A percentile compares a stretch with the other conserved stretches of the same genome.
These are phyloP conservation scores for Congeria kusceri DNA, from an alignment of 2,888 invertebrate species.

Conservation along the genomic window DNA sequence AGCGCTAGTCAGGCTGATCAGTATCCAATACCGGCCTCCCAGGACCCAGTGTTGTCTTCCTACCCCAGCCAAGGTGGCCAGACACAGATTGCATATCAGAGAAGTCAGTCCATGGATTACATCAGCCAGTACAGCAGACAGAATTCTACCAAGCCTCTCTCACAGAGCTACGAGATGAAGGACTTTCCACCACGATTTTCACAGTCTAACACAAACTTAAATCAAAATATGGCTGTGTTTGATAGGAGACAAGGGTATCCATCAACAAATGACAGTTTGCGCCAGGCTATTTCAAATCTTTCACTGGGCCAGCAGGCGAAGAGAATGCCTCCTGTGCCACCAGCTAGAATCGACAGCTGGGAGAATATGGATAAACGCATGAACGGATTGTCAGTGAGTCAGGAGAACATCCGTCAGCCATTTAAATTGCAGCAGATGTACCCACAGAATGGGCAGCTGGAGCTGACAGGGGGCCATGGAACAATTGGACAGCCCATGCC, in stretches of 20 bases:
- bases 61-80: slow-evolving; percentile 8
- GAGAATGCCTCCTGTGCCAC: slow-evolving; percentile 52
- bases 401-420: neutral
- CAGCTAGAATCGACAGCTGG: slow-evolving; percentile 63
- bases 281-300: slow-evolving; percentile 13
- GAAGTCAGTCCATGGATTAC: slow-evolving; percentile 34
- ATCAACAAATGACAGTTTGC: neutral
- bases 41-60: neutral
- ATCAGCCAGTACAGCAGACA: slow-evolving; percentile 13
- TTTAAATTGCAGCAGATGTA: slow-evolving; percentile 6
- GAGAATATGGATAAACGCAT: slow-evolving; percentile 55
- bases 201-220: slow-evolving; percentile 17
- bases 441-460: neutral
- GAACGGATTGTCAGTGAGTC: neutral
- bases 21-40: slow-evolving; percentile 28
- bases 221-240: slow-evolving; percentile 17
- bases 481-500: neutral
- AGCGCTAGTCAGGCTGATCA: slow-evolving; percentile 23
- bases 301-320: slow-evolving; percentile 8
- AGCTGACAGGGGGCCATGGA: neutral
- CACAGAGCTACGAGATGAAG: slow-evolving; percentile 39
- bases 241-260: neutral
- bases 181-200: slow-evolving; percentile 38
- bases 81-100: slow-evolving; percentile 3
- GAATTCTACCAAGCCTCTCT: slow-evolving; percentile 10